A percentile compares a stretch with the other conserved stretches of the same genome.
phyloP scores from a whole-genome alignment of 2,113 vertebrate species.

The Eulacestoma nigropectus region DNA sequence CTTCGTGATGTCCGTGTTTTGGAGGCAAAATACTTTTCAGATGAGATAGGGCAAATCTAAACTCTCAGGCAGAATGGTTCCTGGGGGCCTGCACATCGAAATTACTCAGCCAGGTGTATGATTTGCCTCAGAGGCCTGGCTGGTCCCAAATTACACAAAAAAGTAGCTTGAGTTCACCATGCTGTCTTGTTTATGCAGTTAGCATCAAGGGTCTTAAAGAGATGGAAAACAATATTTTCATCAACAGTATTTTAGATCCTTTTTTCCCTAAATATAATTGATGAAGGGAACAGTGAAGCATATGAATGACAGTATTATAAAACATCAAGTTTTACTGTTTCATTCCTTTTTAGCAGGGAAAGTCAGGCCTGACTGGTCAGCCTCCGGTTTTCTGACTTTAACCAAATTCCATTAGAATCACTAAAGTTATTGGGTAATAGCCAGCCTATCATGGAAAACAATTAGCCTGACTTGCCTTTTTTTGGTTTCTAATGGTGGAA shows the following conservation, averaged over 20 bases:
- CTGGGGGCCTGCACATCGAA: background rate
- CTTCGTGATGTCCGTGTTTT: background rate
- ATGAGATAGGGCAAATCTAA: background rate
- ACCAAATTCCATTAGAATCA: background rate
- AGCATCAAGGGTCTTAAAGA: background rate
- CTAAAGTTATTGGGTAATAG: background rate
- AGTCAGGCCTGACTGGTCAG: background rate
- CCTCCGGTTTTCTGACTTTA: background rate
- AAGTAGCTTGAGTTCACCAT: background rate
- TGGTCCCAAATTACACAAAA: background rate
- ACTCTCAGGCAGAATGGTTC: background rate
- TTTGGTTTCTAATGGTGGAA: background rate
- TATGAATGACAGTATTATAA: background rate
- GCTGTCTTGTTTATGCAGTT: background rate
- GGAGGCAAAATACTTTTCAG: background rate
- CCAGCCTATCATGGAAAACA: background rate
- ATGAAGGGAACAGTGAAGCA: background rate
- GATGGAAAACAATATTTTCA: background rate
- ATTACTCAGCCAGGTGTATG: background rate
- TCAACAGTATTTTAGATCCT: background rate
- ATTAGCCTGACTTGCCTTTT: background rate
- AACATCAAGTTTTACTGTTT: background rate
- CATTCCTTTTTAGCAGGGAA: background rate
- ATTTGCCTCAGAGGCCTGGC: background rate
- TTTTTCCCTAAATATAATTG: background rate